A percentile compares a stretch with the other conserved stretches of the same genome.
Conservation (phyloP, 2,113 vertebrate species). For the Misgurnus anguillicaudatus region DNA sequence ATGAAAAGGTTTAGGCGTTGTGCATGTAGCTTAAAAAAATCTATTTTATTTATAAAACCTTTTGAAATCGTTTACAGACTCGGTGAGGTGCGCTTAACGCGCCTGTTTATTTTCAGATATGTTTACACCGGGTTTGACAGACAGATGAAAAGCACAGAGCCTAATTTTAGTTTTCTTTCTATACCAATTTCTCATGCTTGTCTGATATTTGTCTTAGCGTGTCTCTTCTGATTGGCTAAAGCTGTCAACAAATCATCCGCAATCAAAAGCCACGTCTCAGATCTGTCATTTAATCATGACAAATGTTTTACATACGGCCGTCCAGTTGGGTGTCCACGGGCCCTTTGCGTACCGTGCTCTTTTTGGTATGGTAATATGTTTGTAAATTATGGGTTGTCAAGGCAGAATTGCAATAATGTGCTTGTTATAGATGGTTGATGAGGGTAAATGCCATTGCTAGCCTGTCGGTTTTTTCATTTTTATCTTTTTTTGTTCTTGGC, state of each 20-base stretch:
- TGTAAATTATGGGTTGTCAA: slow-evolving; percentile 65
- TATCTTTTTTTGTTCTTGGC: slow-evolving; percentile 52
- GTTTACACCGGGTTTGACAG: not conserved
- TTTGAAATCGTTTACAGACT: slow-evolving; percentile 17
- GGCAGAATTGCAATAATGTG: slow-evolving; percentile 51
- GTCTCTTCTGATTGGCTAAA: slow-evolving; percentile 18
- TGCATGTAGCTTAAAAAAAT: not conserved
- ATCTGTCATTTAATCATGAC: slow-evolving; percentile 49
- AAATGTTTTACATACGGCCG: slow-evolving; percentile 42
- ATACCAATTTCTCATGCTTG: not conserved
- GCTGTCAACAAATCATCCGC: slow-evolving; percentile 64
- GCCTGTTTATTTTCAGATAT: slow-evolving; percentile 16
- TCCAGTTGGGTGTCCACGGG: not conserved
- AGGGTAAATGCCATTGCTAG: slow-evolving; percentile 70
- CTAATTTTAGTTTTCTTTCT: slow-evolving; percentile 30
- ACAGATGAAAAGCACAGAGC: slow-evolving; percentile 7
- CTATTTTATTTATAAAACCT: not conserved
- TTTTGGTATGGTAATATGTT: slow-evolving; percentile 61
- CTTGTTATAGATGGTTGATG: slow-evolving; percentile 60
- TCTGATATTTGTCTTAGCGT: slow-evolving; percentile 7
- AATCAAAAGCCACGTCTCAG: slow-evolving; percentile 43
- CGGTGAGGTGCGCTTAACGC: not conserved
- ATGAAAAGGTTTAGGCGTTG: not conserved
- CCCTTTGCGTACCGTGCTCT: slow-evolving; percentile 1
- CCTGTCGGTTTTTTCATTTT: slow-evolving; percentile 40